Conservation (phyloP, 2,113 vertebrate genomes). For the Chrysochloris asiatica region DNA sequence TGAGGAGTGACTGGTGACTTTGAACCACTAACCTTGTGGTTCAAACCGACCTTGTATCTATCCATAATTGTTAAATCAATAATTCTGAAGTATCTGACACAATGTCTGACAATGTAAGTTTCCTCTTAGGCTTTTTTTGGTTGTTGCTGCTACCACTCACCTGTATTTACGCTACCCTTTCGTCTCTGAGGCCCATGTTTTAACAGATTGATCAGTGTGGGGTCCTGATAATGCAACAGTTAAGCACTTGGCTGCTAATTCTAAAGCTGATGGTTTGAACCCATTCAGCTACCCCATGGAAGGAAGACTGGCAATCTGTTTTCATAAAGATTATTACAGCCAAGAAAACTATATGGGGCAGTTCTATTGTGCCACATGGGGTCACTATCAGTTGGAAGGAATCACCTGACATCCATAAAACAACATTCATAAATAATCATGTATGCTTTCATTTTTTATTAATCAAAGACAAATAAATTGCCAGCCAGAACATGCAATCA, state of each 20-base stretch:
- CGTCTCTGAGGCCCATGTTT: not conserved
- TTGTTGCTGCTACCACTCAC: not conserved
- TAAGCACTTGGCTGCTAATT: not conserved
- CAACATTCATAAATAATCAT: conserved; percentile 10
- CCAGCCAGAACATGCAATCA: not conserved
- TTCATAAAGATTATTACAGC: too few relatives aligned
- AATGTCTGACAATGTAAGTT: not conserved
- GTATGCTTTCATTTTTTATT: conserved; percentile 14
- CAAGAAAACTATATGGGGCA: not conserved
- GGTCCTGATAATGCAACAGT: not conserved
- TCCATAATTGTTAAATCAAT: too few relatives aligned
- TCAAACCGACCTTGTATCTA: too few relatives aligned
- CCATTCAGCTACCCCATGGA: not conserved
- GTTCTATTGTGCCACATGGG: not conserved
- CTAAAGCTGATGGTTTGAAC: not conserved
- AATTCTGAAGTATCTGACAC: too few relatives aligned
- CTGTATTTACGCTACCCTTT: not conserved
- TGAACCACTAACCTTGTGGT: too few relatives aligned
- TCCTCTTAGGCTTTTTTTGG: not conserved
- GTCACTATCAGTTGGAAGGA: not conserved
- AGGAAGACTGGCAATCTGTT: too few relatives aligned
- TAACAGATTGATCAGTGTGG: conserved; percentile 19
- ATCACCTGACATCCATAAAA: not conserved
- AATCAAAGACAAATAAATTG: conserved; percentile 14
- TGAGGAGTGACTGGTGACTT: too few relatives aligned